Evolutionary conservation across 2,797 vertebrate species (phyloP).

Genomic region (Xiphophorus birchmanni): DNA sequence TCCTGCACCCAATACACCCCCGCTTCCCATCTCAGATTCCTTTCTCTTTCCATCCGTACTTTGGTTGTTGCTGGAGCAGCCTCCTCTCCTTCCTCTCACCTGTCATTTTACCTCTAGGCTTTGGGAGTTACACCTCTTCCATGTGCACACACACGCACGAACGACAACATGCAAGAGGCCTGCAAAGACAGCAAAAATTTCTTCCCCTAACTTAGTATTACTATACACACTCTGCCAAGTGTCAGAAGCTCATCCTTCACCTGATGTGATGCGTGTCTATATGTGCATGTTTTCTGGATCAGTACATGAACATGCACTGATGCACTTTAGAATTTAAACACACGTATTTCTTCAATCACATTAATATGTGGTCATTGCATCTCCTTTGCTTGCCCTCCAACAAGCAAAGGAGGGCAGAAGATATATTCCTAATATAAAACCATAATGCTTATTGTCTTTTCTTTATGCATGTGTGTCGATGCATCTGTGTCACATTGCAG

Average conservation of each 20-base stretch:
- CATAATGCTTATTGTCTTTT: conserved; percentile 5
- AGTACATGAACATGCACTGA: neutral
- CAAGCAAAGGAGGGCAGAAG: neutral
- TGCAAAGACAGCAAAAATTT: conserved; percentile 42
- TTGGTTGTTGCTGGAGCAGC: conserved; percentile 69
- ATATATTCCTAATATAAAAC: neutral
- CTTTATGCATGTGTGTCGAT: conserved; percentile 4
- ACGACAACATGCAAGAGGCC: conserved; percentile 40
- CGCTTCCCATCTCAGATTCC: conserved; percentile 48
- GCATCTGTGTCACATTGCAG: neutral
- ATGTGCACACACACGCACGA: conserved; percentile 25
- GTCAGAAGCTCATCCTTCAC: conserved; percentile 18
- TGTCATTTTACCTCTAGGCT: conserved; percentile 84
- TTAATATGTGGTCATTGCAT: conserved; percentile 24
- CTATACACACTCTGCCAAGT: conserved; percentile 24
- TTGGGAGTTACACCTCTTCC: conserved; percentile 82
- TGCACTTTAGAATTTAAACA: conserved; percentile 14
- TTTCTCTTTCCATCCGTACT: conserved; percentile 37
- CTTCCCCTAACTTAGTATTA: conserved; percentile 14
- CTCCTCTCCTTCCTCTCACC: conserved; percentile 78
- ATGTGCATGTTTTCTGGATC: conserved; percentile 11
- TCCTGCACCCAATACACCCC: conserved; percentile 25
- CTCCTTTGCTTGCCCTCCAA: too few species aligned
- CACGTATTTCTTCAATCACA: conserved; percentile 14
- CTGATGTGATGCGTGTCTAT: conserved; percentile 16